Conservation (phyloP, 2,888 invertebrate species). For the Rhynchonema sp. region DNA sequence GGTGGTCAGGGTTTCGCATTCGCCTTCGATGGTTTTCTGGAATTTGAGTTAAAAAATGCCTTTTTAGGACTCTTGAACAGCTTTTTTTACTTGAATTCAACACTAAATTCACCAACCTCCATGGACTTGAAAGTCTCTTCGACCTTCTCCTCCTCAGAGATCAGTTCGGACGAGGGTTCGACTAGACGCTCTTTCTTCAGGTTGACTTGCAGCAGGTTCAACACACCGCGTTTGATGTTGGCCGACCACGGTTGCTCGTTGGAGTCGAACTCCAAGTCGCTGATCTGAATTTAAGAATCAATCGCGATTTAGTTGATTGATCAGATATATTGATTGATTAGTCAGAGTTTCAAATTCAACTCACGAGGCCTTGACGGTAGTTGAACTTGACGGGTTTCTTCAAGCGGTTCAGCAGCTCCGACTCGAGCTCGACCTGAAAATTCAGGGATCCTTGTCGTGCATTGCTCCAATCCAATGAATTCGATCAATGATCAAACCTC, state of each 20-base stretch:
- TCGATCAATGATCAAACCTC: too few relatives aligned
- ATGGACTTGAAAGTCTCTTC: not conserved
- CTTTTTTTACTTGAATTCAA: constrained; percentile 8
- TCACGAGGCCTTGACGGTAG: constrained; percentile 15
- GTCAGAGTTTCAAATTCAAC: not conserved
- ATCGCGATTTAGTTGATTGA: too few relatives aligned
- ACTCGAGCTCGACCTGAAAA: constrained; percentile 10
- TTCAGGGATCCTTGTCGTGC: too few relatives aligned
- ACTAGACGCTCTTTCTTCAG: constrained; percentile 1
- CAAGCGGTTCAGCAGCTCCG: constrained; percentile 12
- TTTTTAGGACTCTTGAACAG: too few relatives aligned
- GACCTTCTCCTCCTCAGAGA: not conserved
- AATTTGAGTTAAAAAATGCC: too few relatives aligned
- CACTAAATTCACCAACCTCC: not conserved
- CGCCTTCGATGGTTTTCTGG: constrained; percentile 17
- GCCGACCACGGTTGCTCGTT: constrained; percentile 18
- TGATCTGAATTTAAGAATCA: constrained; percentile 7
- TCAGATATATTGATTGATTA: too few relatives aligned
- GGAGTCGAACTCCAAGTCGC: constrained; percentile 11
- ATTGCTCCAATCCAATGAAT: too few relatives aligned
- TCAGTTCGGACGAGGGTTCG: not conserved
- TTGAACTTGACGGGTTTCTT: constrained; percentile 16
- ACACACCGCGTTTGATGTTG: constrained; percentile 21
- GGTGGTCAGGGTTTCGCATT: constrained; percentile 12
- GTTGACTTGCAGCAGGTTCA: constrained; percentile 19